Conservation (phyloP, 2,888 invertebrate genomes). For the Protodeltote pygarga region DNA sequence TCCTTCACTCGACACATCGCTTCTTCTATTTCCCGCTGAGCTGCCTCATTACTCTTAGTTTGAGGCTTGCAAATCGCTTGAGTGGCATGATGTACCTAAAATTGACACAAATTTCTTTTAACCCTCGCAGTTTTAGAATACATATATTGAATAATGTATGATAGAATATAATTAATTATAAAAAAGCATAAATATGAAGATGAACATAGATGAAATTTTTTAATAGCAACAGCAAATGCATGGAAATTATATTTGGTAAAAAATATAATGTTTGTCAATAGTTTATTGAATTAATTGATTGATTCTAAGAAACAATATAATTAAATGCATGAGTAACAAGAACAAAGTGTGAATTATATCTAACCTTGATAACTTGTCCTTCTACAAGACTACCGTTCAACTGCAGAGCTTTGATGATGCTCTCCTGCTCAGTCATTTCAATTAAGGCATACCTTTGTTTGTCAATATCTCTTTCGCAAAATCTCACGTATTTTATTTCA, state of each 20-base stretch:
- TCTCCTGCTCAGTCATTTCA: conserved; percentile 97
- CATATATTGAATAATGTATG: too few relatives aligned
- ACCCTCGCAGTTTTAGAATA: too few relatives aligned
- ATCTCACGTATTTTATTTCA: conserved; percentile 97
- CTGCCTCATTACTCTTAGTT: conserved; percentile 97
- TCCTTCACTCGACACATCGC: conserved; percentile 99
- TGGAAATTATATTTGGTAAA: too few relatives aligned
- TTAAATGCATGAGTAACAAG: too few relatives aligned
- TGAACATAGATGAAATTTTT: too few relatives aligned
- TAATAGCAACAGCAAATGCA: too few relatives aligned
- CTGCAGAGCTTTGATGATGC: conserved; percentile 94
- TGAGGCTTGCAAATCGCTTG: conserved; percentile 97
- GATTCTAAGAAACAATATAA: too few relatives aligned
- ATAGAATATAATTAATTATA: too few relatives aligned
- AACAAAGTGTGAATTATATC: too few relatives aligned
- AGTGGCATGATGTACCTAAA: conserved; percentile 94
- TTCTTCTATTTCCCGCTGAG: conserved; percentile 97
- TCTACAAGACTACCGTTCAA: conserved; percentile 93
- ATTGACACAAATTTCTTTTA: conserved; percentile 1
- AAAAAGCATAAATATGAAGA: too few relatives aligned
- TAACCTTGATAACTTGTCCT: conserved; percentile 88
- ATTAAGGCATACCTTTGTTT: conserved; percentile 93
- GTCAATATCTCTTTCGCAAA: conserved; percentile 94
- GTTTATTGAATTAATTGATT: too few relatives aligned
- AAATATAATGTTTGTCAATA: too few relatives aligned